Conservation (phyloP, 2,113 vertebrate genomes). For the Anarrhichthys ocellatus region DNA sequence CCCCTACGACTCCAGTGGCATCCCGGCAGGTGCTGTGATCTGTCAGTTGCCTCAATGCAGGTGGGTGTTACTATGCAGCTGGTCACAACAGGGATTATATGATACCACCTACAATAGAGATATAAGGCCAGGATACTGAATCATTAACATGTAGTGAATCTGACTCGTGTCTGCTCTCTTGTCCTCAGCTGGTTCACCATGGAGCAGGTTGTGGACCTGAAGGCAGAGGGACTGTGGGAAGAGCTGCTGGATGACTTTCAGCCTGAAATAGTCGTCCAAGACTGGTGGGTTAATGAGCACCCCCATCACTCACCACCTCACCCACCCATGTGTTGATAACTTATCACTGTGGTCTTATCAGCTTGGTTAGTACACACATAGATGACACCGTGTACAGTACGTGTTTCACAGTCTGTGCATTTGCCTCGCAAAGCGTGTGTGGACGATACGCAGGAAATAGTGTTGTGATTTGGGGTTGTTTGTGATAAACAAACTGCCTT, state of each 20-base stretch:
- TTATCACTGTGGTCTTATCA: constrained; percentile 26
- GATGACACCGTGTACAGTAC: not conserved
- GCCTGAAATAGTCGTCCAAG: constrained; percentile 87
- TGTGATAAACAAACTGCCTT: not conserved
- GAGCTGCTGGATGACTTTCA: constrained; percentile 87
- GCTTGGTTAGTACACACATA: not conserved
- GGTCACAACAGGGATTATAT: not conserved
- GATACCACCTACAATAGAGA: not conserved
- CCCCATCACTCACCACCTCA: no score
- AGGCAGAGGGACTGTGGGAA: constrained; percentile 88
- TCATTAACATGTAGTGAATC: not conserved
- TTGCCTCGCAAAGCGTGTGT: not conserved
- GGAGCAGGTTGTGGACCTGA: constrained; percentile 88
- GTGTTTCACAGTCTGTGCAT: not conserved
- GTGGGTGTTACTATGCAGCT: constrained; percentile 50
- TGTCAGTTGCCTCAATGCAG: constrained; percentile 75
- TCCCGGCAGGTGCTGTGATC: constrained; percentile 69
- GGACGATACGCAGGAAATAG: not conserved
- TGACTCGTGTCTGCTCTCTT: not conserved
- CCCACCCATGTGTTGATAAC: not conserved
- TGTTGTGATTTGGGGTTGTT: not conserved
- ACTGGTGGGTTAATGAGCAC: constrained; percentile 83
- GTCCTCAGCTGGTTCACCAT: constrained; percentile 87
- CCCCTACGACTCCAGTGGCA: constrained; percentile 71
- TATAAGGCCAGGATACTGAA: not conserved